Evolutionary conservation across 2,888 invertebrate species (phyloP).

Genomic region (Pemphredon lugubris): DNA sequence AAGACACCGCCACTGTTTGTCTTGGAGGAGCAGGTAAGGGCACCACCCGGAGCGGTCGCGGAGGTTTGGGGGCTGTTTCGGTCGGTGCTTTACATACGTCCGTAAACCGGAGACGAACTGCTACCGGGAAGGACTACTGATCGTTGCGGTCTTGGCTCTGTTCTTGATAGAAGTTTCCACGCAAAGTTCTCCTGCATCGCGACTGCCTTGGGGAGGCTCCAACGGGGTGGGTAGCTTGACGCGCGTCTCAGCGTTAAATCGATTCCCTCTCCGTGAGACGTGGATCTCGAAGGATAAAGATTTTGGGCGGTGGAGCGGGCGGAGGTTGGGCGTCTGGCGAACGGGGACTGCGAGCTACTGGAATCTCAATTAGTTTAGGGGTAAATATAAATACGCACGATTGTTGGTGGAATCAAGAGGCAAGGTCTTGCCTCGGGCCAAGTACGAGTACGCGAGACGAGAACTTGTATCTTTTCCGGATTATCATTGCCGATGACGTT

Average conservation of each 20-base stretch:
- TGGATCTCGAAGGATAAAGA: neutral
- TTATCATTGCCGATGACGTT: too few species aligned
- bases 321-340: too few species aligned
- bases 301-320: too few species aligned
- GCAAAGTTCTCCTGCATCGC: slow-evolving; percentile 64
- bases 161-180: slow-evolving; percentile 67
- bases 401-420: too few species aligned
- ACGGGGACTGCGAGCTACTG: too few species aligned
- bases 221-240: slow-evolving; percentile 22
- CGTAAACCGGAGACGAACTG: slow-evolving; percentile 80
- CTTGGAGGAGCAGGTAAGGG: slow-evolving; percentile 78
- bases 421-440: too few species aligned
- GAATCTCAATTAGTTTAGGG: too few species aligned
- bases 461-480: too few species aligned
- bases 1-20: slow-evolving; percentile 82
- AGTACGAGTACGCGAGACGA: too few species aligned
- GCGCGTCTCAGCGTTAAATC: slow-evolving; percentile 40
- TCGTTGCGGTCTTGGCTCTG: slow-evolving; percentile 77
- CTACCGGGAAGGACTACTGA: slow-evolving; percentile 79
- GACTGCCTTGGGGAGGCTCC: slow-evolving; percentile 57
- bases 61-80: slow-evolving; percentile 75
- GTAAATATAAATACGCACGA: too few species aligned
- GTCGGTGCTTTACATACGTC: slow-evolving; percentile 79
- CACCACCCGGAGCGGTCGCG: slow-evolving; percentile 65
- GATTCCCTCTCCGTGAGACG: slow-evolving; percentile 5